Evolutionary conservation across 2,888 invertebrate genomes (phyloP).

Genomic region (Chouioia cunea): DNA sequence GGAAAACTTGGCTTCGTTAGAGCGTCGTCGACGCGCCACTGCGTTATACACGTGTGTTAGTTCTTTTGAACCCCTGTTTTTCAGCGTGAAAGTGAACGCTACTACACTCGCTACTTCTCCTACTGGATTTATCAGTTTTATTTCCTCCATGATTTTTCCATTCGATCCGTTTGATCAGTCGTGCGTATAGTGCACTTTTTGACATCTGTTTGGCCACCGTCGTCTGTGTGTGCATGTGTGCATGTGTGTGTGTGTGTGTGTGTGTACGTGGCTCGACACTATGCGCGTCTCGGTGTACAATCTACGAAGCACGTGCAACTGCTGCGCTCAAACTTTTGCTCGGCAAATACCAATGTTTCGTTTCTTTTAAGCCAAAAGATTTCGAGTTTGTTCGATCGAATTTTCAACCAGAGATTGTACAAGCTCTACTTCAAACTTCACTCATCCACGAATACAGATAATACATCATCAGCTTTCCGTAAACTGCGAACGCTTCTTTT

Average conservation of each 20-base stretch:
- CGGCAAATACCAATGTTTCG: slow-evolving; percentile 16
- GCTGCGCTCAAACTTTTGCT: slow-evolving; percentile 25
- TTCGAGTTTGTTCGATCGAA: neutral
- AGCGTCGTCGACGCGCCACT: neutral
- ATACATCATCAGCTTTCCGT: too few species aligned
- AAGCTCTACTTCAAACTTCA: too few species aligned
- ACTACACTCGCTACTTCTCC: neutral
- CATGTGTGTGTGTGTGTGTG: neutral
- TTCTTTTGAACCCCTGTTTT: neutral
- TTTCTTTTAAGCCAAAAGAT: neutral
- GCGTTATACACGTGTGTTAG: neutral
- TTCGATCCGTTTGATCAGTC: slow-evolving; percentile 34
- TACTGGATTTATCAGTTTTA: slow-evolving; percentile 29
- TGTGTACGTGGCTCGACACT: neutral
- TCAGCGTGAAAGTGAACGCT: neutral
- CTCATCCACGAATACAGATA: too few species aligned
- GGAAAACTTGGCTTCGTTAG: too few species aligned
- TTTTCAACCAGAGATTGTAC: too few species aligned
- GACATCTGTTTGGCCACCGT: slow-evolving; percentile 25
- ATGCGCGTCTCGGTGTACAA: too few species aligned
- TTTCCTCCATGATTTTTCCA: slow-evolving; percentile 20
- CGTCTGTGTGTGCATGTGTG: neutral
- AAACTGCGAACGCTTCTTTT: too few species aligned
- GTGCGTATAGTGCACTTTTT: slow-evolving; percentile 12
- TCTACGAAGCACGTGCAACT: neutral